A percentile compares a stretch with the other conserved stretches of the same genome.
These are phyloP conservation scores for Drosophila paramelanica DNA, from an alignment of 2,888 invertebrate genomes.

Conservation along the genomic window DNA sequence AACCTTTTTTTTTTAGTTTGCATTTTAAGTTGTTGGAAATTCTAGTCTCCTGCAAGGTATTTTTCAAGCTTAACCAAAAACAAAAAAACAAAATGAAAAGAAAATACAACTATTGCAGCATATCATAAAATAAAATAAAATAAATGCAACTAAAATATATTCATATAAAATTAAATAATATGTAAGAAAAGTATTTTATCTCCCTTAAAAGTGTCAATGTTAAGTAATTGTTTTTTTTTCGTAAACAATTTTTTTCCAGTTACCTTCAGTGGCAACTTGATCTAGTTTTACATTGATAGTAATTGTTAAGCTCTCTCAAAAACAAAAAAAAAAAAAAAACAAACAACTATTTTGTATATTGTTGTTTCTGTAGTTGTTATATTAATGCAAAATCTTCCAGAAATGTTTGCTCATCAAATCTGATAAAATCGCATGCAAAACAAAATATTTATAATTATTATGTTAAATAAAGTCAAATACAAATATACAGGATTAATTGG, in stretches of 20 bases:
- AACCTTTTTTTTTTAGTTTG: slow-evolving; percentile 42
- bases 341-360: slow-evolving; percentile 55
- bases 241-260: no score
- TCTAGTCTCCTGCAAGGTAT: slow-evolving; percentile 56
- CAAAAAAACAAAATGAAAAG: no score
- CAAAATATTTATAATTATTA: slow-evolving; percentile 22
- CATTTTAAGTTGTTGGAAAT: slow-evolving; percentile 42
- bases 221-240: background rate
- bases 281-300: background rate
- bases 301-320: slow-evolving; percentile 28
- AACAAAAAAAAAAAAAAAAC: slow-evolving; percentile 20
- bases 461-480: slow-evolving; percentile 20
- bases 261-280: no score
- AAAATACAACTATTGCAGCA: slow-evolving; percentile 42
- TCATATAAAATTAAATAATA: background rate
- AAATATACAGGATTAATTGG: slow-evolving; percentile 27
- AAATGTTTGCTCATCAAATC: slow-evolving; percentile 50
- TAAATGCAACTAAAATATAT: slow-evolving; percentile 1
- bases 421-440: slow-evolving; percentile 5
- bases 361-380: slow-evolving; percentile 56
- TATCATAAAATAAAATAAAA: slow-evolving; percentile 40
- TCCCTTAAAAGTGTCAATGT: slow-evolving; percentile 49
- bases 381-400: slow-evolving; percentile 43
- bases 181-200: slow-evolving; percentile 47
- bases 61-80: slow-evolving; percentile 22